Evolutionary conservation across 2,888 invertebrate species (phyloP).

Genomic region (Colostygia pectinataria): DNA sequence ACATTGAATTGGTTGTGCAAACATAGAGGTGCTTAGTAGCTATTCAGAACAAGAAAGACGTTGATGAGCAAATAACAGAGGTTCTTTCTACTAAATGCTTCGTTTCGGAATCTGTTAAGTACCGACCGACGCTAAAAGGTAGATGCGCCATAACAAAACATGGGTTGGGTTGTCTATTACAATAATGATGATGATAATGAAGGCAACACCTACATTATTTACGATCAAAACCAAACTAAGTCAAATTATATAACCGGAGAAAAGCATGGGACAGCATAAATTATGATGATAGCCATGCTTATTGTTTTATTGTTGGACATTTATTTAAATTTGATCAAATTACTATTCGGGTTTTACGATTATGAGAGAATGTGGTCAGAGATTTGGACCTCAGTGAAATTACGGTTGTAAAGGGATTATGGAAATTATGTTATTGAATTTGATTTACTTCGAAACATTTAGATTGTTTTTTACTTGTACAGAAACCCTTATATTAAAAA

Average conservation of each 20-base stretch:
- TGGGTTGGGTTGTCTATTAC: slow-evolving; percentile 25
- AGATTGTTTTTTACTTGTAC: slow-evolving; percentile 2
- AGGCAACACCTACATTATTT: slow-evolving; percentile 30
- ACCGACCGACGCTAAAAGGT: slow-evolving; percentile 31
- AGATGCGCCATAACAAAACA: slow-evolving; percentile 26
- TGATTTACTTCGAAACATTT: slow-evolving; percentile 28
- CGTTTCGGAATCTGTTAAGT: slow-evolving; percentile 35
- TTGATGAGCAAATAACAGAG: slow-evolving; percentile 43
- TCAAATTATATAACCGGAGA: slow-evolving; percentile 40
- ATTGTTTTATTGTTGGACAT: slow-evolving; percentile 50
- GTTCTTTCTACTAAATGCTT: slow-evolving; percentile 40
- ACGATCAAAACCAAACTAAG: slow-evolving; percentile 28
- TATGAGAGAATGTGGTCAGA: slow-evolving; percentile 36
- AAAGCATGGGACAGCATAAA: slow-evolving; percentile 41
- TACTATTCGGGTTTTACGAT: slow-evolving; percentile 48
- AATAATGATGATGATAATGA: slow-evolving; percentile 34
- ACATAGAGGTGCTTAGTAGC: slow-evolving; percentile 56
- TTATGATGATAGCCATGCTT: slow-evolving; percentile 47
- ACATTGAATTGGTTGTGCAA: slow-evolving; percentile 53
- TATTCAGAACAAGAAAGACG: slow-evolving; percentile 45
- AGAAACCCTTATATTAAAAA: neutral
- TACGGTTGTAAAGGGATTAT: slow-evolving; percentile 27
- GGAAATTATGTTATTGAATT: slow-evolving; percentile 32
- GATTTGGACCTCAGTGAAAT: slow-evolving; percentile 36
- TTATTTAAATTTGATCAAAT: slow-evolving; percentile 65